Percentiles rank a stretch among this genome's conserved stretches.
phyloP scores from a whole-genome alignment of 2,113 vertebrate species.

The Dinomys branickii region DNA sequence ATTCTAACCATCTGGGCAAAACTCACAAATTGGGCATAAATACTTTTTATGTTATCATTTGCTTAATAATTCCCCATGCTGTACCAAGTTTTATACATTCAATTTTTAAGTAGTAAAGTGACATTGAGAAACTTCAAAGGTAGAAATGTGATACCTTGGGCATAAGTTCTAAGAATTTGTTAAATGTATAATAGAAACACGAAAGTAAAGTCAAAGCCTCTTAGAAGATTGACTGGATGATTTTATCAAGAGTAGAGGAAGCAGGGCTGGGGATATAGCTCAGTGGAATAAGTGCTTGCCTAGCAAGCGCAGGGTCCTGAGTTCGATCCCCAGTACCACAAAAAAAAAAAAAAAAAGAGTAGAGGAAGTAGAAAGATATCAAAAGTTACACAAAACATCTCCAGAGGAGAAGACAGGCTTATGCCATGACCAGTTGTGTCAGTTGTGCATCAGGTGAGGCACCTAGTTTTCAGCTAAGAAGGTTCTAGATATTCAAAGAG shows the following conservation, averaged over 20 bases:
- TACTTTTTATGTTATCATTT: not conserved
- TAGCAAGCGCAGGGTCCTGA: too few relatives aligned
- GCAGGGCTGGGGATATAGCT: too few relatives aligned
- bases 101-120: conserved; percentile 7
- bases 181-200: not conserved
- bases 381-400: not conserved
- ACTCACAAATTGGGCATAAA: not conserved
- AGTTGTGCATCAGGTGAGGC: not conserved
- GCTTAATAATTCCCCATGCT: not conserved
- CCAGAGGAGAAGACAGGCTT: not conserved
- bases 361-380: not conserved
- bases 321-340: too few relatives aligned
- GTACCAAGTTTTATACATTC: not conserved
- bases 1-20: not conserved
- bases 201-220: conserved; percentile 1
- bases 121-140: not conserved
- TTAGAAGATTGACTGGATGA: not conserved
- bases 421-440: not conserved
- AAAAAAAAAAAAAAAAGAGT: too few relatives aligned
- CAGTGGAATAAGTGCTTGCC: too few relatives aligned
- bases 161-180: not conserved
- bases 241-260: not conserved
- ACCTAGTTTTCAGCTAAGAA: not conserved
- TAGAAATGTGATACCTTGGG: conserved; percentile 4
- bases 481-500: not conserved